Percentiles rank a stretch among this genome's conserved stretches.
Conservation (phyloP, 2,797 vertebrate genomes). For the Clarias laeviceps region DNA sequence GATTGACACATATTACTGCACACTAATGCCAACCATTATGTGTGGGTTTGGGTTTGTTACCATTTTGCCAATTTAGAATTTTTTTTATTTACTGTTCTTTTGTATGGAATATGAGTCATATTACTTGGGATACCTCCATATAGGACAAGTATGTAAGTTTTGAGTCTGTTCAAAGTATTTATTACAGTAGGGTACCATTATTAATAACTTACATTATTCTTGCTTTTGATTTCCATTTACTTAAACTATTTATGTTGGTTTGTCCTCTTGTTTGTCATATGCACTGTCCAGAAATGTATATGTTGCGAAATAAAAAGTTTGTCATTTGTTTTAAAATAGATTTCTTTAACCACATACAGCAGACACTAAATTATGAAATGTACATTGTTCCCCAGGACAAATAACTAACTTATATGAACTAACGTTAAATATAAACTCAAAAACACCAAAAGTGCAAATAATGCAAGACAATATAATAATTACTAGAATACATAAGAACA, state of each 20-base stretch:
- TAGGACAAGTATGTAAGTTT: neutral
- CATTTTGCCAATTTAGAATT: neutral
- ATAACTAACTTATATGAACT: too few relatives aligned
- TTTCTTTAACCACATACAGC: too few relatives aligned
- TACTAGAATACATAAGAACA: too few relatives aligned
- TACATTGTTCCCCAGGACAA: too few relatives aligned
- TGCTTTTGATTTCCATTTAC: neutral
- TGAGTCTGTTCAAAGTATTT: neutral
- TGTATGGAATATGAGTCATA: neutral
- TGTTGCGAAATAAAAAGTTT: neutral
- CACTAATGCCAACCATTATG: slow-evolving; percentile 22
- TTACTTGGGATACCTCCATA: too few relatives aligned
- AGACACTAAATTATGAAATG: too few relatives aligned
- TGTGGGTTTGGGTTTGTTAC: slow-evolving; percentile 17
- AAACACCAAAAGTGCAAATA: too few relatives aligned
- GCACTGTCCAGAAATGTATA: neutral
- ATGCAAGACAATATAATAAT: too few relatives aligned
- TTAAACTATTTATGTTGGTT: neutral
- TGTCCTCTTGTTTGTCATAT: neutral
- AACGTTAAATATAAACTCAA: too few relatives aligned
- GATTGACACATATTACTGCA: slow-evolving; percentile 35
- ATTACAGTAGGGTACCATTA: neutral
- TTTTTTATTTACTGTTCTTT: neutral
- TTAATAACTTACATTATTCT: neutral
- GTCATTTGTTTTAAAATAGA: neutral